Evolutionary conservation across 2,888 invertebrate genomes (phyloP), one percentile per base, ranked within the genome.

Genomic region (Oxystoma pomonae): DNA sequence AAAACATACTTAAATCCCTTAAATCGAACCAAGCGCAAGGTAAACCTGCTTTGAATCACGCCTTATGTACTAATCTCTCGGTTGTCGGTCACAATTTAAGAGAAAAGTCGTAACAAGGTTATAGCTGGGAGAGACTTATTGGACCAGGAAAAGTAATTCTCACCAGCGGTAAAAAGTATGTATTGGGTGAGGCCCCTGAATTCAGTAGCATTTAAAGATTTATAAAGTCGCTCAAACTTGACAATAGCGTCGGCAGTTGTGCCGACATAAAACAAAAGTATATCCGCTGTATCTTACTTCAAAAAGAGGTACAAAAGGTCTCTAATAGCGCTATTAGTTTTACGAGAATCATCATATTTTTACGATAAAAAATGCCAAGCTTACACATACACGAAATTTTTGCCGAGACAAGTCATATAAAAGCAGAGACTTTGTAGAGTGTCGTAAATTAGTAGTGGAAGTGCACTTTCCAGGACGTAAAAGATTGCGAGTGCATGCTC

Each of bases 221-320:
- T 67, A 72, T 69, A 69, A 70, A 69, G 73, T 72, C 73, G 74
- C 72, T 74, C 73, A 77, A 77, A 78, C 77, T 75, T 78, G 78
- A 79, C 78, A 79, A 78, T 77, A 76, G 76, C 74, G 74, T 71
- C 12, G 75, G 78, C 78, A 78, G 78, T 79, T 78, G 78, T 78
- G 77, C 75, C 78, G 74, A 77, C 78, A 79, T 80, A 80, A 80
- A 80, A 80, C 79, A 80, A 78, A 76, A 79, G 77, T 78, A n/a
- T 79, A 79, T 79, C 81, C 80, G 80, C 81, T 80, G 80, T 80
- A 80, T 78, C 81, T 81, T 80, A 80, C 79, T 79, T 76, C 80
- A 80, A 81, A n/a, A n/a, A n/a, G n/a, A n/a, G n/a, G n/a, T n/a
- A n/a, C n/a, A n/a, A n/a, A n/a, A n/a, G n/a, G n/a, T n/a, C n/a